Evolutionary conservation across 2,113 vertebrate genomes (phyloP).

Genomic region (Tapirus terrestris): DNA sequence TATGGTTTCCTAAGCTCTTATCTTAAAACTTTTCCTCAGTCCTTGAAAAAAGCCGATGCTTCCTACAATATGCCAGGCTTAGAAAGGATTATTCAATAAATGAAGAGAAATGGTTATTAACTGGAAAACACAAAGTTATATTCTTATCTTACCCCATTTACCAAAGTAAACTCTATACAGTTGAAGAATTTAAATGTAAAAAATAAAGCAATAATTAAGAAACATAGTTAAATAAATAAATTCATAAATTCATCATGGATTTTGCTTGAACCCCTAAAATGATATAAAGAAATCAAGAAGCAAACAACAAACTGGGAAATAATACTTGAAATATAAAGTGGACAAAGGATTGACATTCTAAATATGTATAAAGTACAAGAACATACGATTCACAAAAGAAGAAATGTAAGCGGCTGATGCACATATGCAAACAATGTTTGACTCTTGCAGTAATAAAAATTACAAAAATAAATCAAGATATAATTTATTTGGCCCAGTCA

Average conservation of each 20-base stretch:
- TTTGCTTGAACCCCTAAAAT: background rate
- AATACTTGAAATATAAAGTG: conserved; percentile 4
- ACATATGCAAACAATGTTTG: conserved; percentile 62
- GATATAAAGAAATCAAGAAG: background rate
- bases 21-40: conserved; percentile 27
- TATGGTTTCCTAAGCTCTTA: conserved; percentile 41
- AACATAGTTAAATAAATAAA: background rate
- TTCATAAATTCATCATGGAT: background rate
- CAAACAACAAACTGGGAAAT: background rate
- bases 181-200: conserved; percentile 9
- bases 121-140: background rate
- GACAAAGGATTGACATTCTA: background rate
- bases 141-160: background rate
- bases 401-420: background rate
- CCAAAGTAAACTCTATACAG: background rate
- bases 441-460: conserved; percentile 63
- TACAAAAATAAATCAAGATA: conserved; percentile 64
- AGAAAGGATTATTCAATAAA: conserved; percentile 31
- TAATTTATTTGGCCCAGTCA: conserved; percentile 60
- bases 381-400: background rate
- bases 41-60: conserved; percentile 7
- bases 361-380: background rate
- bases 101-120: conserved; percentile 38
- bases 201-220: background rate
- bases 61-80: background rate